phyloP scores from a whole-genome alignment of 2,888 invertebrate species.

The Pollenia angustigena region DNA sequence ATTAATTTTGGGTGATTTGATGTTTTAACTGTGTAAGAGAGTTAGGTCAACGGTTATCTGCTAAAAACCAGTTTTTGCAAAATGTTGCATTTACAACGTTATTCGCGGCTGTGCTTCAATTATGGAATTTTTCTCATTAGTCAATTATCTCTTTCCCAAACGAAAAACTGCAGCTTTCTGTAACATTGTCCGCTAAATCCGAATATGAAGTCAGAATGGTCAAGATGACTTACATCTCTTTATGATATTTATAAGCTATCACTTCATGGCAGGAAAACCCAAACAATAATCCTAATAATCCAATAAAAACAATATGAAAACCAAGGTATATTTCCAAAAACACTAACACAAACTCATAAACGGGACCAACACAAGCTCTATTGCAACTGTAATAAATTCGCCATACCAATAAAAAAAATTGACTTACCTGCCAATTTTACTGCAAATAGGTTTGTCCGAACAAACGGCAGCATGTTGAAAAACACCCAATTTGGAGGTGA shows the following conservation, averaged over 20 bases:
- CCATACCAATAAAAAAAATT: neutral
- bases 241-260: constrained; percentile 4
- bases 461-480: constrained; percentile 89
- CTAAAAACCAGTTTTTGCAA: no score
- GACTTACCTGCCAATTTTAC: constrained; percentile 91
- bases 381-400: neutral
- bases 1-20: no score
- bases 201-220: no score
- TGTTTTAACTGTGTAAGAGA: no score
- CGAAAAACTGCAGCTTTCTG: no score
- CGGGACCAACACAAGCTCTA: neutral
- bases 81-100: no score
- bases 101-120: no score
- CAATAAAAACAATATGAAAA: neutral
- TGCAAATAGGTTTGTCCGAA: constrained; percentile 91
- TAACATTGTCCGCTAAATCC: no score
- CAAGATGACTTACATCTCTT: neutral
- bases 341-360: constrained; percentile 1
- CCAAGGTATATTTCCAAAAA: neutral
- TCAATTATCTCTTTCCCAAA: no score
- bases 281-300: constrained; percentile 4
- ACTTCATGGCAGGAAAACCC: constrained; percentile 5
- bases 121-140: no score
- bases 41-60: no score
- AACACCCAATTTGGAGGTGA: constrained; percentile 78